phyloP scores from a whole-genome alignment of 1,140 invertebrate species.

The Monochamus saltuarius region DNA sequence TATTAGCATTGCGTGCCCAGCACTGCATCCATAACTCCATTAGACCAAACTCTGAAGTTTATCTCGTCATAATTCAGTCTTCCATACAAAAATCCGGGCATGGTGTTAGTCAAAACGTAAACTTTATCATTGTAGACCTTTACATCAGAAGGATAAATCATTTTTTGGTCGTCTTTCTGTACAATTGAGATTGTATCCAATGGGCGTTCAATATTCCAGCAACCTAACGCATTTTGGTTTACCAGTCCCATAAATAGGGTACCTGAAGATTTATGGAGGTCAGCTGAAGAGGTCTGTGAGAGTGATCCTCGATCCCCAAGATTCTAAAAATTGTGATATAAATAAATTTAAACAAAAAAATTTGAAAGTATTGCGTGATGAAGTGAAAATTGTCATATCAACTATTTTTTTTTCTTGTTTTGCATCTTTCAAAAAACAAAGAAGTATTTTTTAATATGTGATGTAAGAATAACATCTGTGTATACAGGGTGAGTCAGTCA shows the following conservation, averaged over 20 bases:
- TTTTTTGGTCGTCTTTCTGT: slow-evolving; percentile 56
- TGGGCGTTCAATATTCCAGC: slow-evolving; percentile 65
- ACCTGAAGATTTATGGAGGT: slow-evolving; percentile 55
- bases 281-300: slow-evolving; percentile 64
- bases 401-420: too few relatives aligned
- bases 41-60: slow-evolving; percentile 61
- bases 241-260: slow-evolving; percentile 67
- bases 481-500: too few relatives aligned
- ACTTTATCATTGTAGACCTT: slow-evolving; percentile 57
- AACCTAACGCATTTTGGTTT: slow-evolving; percentile 65
- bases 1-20: slow-evolving; percentile 38
- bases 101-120: slow-evolving; percentile 61
- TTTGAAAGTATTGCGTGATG: not conserved
- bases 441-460: too few relatives aligned
- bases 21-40: slow-evolving; percentile 37
- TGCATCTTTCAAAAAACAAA: too few relatives aligned
- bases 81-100: slow-evolving; percentile 62
- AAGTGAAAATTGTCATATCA: too few relatives aligned
- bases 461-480: too few relatives aligned
- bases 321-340: slow-evolving; percentile 50
- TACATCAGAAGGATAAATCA: slow-evolving; percentile 65
- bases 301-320: slow-evolving; percentile 61
- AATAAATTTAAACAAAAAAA: not conserved
- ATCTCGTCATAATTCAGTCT: slow-evolving; percentile 56
- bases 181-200: slow-evolving; percentile 62